Conservation (phyloP, 2,797 vertebrate species). For the Poeciliopsis paucimaculata region DNA sequence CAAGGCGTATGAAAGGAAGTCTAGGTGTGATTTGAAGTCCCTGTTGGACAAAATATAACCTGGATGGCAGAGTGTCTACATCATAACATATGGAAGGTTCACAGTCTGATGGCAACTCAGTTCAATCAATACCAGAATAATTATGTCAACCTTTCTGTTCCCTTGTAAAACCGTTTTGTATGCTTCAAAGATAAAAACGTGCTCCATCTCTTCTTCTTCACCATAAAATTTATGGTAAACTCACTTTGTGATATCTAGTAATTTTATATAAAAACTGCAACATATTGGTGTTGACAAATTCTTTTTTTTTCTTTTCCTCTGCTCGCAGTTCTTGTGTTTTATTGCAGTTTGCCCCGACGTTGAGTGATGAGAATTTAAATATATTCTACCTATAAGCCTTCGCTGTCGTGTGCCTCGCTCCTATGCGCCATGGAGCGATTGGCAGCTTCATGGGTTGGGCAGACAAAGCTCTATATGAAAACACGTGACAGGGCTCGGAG, state of each 20-base stretch:
- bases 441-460: slow-evolving; percentile 66
- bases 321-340: background rate
- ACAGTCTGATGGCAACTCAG: background rate
- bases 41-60: background rate
- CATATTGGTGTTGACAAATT: slow-evolving; percentile 1
- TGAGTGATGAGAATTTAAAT: slow-evolving; percentile 47
- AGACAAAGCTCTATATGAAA: slow-evolving; percentile 44
- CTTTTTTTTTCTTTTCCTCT: background rate
- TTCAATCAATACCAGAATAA: slow-evolving; percentile 11
- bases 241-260: background rate
- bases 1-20: background rate
- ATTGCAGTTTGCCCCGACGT: slow-evolving; percentile 17
- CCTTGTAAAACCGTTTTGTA: slow-evolving; percentile 4
- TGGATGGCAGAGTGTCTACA: background rate
- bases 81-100: background rate
- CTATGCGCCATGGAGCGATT: slow-evolving; percentile 38
- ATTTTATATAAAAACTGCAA: background rate
- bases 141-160: slow-evolving; percentile 25
- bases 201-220: slow-evolving; percentile 18
- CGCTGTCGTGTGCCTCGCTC: slow-evolving; percentile 40
- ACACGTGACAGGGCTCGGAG: slow-evolving; percentile 77
- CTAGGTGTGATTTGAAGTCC: background rate
- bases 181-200: slow-evolving; percentile 18
- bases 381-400: slow-evolving; percentile 32
- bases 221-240: slow-evolving; percentile 10